Base-by-base conservation (phyloP, 1,140 invertebrate species). In the Drosophila sturtevanti region DNA sequence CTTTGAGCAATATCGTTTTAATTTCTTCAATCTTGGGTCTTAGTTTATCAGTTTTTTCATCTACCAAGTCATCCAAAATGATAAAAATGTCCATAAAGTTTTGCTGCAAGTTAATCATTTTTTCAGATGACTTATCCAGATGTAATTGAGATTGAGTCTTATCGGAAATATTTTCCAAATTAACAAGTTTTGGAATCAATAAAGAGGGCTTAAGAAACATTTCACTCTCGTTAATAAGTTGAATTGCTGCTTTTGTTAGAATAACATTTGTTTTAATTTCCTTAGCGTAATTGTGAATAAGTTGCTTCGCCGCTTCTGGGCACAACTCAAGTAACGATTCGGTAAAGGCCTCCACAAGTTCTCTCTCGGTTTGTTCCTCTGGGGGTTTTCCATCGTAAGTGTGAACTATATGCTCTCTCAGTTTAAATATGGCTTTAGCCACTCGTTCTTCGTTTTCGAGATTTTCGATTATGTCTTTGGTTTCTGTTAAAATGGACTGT, bases 331-430 rank as follows among this genome's bases (percentile, higher is more conserved):
- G 55, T 2, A 90, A 54, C 0, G 70, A 54, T 44, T 86, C 81
- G 11, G 89, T 80, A 58, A 90, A 70, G 21, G 55, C 61, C 59
- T 90, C 89, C 0, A 86, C 16, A 12, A 67, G 56, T 48, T 77
- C 34, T 1, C 54, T 72, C 6, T 61, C 58, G 9, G 12, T 4
- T 59, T 77, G 52, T 4, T 79, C 67, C 9, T 68, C 48, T 2
- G 24, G 22, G 5, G 63, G 4, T 48, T 67, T 85, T 4, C 76
- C 74, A 60, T 91, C 82, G 51, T 90, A 91, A 0, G 90, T 91
- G n/a, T 91, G 86, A 21, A 91, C 86, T 44, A 91, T 91, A 16
- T 89, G 78, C 18, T 91, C 90, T 31, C 71, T 74, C 7, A 91
- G 14, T 34, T 91, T 89, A 7, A 90, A 91, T 35, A 91, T 68